phyloP scores from a whole-genome alignment of 1,140 invertebrate species.

The Neelides sp. region DNA sequence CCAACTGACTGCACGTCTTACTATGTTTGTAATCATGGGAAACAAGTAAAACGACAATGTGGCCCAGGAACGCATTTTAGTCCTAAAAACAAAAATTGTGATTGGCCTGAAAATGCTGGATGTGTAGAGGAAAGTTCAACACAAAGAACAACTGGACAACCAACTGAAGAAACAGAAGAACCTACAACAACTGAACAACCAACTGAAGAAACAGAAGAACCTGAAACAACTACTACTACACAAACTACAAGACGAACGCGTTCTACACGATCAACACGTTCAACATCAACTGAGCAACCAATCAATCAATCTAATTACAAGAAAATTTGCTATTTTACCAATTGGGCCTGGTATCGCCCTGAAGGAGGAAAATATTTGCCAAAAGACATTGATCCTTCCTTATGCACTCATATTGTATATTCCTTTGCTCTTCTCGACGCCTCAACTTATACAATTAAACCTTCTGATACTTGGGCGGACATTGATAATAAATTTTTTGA shows the following conservation, averaged over 20 bases:
- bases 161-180: not conserved
- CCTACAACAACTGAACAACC: not conserved
- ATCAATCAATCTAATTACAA: not conserved
- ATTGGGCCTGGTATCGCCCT: not conserved
- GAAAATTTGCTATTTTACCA: not conserved
- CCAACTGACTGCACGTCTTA: not conserved
- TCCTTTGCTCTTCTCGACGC: slow-evolving; percentile 71
- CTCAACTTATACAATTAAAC: slow-evolving; percentile 54
- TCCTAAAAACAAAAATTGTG: not conserved
- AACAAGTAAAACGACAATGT: not conserved
- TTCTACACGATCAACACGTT: not conserved
- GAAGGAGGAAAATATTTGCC: slow-evolving; percentile 65
- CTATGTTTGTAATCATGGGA: not conserved
- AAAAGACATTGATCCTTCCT: slow-evolving; percentile 58
- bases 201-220: not conserved
- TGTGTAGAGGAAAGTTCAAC: not conserved
- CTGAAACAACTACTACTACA: not conserved
- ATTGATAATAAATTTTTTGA: slow-evolving; percentile 26
- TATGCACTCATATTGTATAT: slow-evolving; percentile 79
- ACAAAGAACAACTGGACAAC: not conserved
- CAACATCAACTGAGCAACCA: not conserved
- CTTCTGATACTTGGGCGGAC: slow-evolving; percentile 36
- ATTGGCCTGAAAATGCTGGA: not conserved
- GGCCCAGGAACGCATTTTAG: not conserved
- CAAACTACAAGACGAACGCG: not conserved